Conservation (phyloP, 2,888 invertebrate species). For the Acrobasis repandana region DNA sequence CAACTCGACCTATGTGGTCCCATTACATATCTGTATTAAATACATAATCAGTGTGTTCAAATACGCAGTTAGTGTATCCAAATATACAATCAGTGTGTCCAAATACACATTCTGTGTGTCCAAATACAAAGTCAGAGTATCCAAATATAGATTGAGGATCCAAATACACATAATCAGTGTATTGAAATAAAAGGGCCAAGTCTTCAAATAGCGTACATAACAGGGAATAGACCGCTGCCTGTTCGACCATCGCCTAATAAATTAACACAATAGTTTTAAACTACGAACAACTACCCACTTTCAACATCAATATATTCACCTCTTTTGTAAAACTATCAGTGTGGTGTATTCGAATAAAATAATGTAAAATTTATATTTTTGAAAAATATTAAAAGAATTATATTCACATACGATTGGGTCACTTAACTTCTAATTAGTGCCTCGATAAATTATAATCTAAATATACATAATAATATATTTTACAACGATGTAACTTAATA, state of each 20-base stretch:
- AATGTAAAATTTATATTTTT: constrained; percentile 34
- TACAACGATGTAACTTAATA: constrained; percentile 33
- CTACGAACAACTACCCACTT: constrained; percentile 38
- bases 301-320: constrained; percentile 39
- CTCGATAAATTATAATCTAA: constrained; percentile 32
- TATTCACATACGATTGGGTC: constrained; percentile 27
- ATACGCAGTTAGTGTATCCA: no score
- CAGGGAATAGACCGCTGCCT: background rate
- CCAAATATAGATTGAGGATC: no score
- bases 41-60: no score
- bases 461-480: constrained; percentile 31
- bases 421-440: constrained; percentile 35
- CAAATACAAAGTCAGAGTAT: background rate
- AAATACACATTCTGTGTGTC: no score
- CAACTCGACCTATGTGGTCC: no score
- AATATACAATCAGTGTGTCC: no score
- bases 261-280: constrained; percentile 38
- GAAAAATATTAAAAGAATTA: constrained; percentile 28
- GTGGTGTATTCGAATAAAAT: constrained; percentile 33
- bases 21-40: no score
- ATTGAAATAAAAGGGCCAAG: background rate
- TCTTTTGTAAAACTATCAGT: constrained; percentile 35
- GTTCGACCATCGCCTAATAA: constrained; percentile 4
- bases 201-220: background rate
- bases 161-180: background rate